Evolutionary conservation across 2,888 invertebrate species (phyloP), one percentile per base, ranked within the genome.

Genomic region (Andricus quercusramuli): DNA sequence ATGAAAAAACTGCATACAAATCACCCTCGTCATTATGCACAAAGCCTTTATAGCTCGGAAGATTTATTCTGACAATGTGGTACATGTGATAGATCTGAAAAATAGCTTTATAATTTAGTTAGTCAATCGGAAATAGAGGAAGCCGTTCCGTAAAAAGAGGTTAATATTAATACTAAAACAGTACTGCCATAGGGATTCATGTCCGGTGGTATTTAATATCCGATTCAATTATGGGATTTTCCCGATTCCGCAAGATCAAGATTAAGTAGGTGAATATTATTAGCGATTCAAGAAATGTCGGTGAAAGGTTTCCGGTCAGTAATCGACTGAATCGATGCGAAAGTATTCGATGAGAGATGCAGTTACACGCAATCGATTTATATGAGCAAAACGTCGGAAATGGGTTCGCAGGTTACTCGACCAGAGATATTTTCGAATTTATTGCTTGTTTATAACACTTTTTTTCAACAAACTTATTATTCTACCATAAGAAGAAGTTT

Each of bases 331-430:
- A 79, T 68, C 29, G 17, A 68, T 68, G 22, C 68, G 47, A 68
- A 68, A 47, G 68, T 47, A 47, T 44, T 47, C 13, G 6, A 22
- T 41, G n/a, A 41, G 37, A 41, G 44, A 44, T 67, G 41, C 20
- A 62, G 78, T 25, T 20, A 29, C 41, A 56, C 67, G 77, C 67
- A 41, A 44, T 79, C 56, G 5, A 15, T 56, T 70, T 59, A 67
- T 79, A 70, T 74, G 79, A 74, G 77, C 62, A 84, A 80, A 79
- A 29, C 22, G 8, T 74, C 44, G 17, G 56, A 81, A 47, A 68
- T n/a, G 3, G 68, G n/a, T 37, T 22, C 32, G 22, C 2, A 8
- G 22, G 44, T 44, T 17, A 68, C 68, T 13, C 2, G 22, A 6
- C 1, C 25, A 17, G 8, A 25, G 25, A 68, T 25, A 25, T 22